These are phyloP conservation scores for Vicugna pacos DNA, from an alignment of 2,113 vertebrate genomes.

Conservation along the genomic window DNA sequence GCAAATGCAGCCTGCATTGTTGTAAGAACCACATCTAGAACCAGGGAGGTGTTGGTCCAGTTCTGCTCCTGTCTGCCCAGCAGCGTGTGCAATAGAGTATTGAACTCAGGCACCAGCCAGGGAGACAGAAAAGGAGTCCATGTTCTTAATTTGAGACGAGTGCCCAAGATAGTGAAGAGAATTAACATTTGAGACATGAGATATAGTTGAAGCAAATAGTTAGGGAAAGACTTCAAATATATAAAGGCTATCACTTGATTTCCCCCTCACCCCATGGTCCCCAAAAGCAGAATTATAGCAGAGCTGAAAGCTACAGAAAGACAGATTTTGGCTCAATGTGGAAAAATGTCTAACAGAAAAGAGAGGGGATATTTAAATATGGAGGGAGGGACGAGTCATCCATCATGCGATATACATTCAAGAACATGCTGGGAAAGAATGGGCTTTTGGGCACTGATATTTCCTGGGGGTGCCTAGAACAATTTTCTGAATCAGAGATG, in stretches of 20 bases:
- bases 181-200: neutral
- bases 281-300: slow-evolving; percentile 31
- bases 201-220: neutral
- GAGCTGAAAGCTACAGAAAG: neutral
- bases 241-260: neutral
- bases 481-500: neutral
- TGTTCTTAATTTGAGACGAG: neutral
- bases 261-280: no score
- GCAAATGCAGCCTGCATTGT: neutral
- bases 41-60: neutral
- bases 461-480: neutral
- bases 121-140: neutral
- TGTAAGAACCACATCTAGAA: neutral
- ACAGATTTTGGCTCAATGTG: neutral
- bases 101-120: neutral
- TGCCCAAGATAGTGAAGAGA: neutral
- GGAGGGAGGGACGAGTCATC: neutral
- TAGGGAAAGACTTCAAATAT: neutral
- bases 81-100: neutral
- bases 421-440: neutral
- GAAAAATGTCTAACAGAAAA: neutral
- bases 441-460: neutral
- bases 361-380: neutral
- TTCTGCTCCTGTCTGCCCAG: neutral
- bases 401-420: neutral